Conservation (phyloP, 2,888 invertebrate genomes). For the Julus scanicus region DNA sequence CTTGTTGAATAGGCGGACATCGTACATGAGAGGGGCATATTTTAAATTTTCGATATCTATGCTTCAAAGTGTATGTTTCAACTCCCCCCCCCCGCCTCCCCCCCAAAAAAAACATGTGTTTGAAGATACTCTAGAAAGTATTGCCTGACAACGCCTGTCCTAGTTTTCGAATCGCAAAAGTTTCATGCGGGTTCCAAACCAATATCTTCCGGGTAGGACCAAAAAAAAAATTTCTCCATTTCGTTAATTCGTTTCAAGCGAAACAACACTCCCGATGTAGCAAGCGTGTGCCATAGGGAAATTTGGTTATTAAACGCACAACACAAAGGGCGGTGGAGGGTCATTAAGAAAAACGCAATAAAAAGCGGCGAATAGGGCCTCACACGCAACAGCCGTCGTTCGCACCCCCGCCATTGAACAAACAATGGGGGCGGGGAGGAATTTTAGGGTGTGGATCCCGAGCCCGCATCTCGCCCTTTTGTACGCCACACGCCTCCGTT, state of each 20-base stretch:
- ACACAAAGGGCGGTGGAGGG: slow-evolving; percentile 17
- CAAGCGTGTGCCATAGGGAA: background rate
- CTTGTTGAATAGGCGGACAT: too few species aligned
- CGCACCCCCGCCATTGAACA: background rate
- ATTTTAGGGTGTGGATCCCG: slow-evolving; percentile 4
- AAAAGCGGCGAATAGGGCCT: background rate
- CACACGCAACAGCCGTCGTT: background rate
- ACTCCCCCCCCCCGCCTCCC: too few species aligned
- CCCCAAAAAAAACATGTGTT: too few species aligned
- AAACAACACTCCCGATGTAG: background rate
- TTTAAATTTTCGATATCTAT: too few species aligned
- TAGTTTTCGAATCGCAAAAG: background rate
- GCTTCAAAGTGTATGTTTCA: too few species aligned
- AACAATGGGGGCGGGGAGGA: background rate
- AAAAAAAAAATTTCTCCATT: background rate
- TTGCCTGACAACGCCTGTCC: background rate
- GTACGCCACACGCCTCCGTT: background rate
- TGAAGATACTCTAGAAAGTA: too few species aligned
- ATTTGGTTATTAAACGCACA: background rate
- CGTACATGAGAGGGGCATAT: too few species aligned
- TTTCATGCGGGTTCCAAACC: background rate
- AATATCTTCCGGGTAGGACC: background rate
- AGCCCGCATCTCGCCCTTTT: slow-evolving; percentile 34
- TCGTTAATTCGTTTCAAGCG: background rate
- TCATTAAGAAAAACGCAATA: slow-evolving; percentile 11